Evolutionary conservation across 2,797 vertebrate genomes (phyloP).

Genomic region (Benthosema pterotum): DNA sequence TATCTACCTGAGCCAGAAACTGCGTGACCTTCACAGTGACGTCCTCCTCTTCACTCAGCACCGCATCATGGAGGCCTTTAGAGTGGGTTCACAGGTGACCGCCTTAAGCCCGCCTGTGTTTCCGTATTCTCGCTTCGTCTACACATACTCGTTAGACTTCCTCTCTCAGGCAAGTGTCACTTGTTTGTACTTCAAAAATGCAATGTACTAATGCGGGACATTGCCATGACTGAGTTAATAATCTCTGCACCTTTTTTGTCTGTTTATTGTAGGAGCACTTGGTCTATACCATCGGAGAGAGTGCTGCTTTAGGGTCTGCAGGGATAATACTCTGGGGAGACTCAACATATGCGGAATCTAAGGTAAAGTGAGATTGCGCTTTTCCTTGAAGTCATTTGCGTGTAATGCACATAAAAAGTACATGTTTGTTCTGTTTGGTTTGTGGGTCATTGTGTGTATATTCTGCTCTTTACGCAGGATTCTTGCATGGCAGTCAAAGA

Average conservation of each 20-base stretch:
- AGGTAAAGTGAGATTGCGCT: slow-evolving; percentile 68
- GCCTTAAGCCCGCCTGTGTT: slow-evolving; percentile 70
- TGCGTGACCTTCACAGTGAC: slow-evolving; percentile 58
- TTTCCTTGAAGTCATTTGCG: neutral
- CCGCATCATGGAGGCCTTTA: slow-evolving; percentile 86
- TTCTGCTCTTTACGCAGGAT: slow-evolving; percentile 68
- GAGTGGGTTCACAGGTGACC: slow-evolving; percentile 56
- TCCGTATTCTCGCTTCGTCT: slow-evolving; percentile 88
- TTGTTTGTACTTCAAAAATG: neutral
- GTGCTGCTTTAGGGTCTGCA: slow-evolving; percentile 84
- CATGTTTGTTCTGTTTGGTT: neutral
- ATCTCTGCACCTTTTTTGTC: neutral
- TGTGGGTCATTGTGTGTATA: neutral
- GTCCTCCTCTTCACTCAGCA: slow-evolving; percentile 76
- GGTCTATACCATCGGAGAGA: slow-evolving; percentile 89
- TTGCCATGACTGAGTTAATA: neutral
- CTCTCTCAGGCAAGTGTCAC: slow-evolving; percentile 81
- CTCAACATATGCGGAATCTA: slow-evolving; percentile 68
- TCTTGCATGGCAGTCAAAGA: slow-evolving; percentile 82
- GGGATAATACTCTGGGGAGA: slow-evolving; percentile 90
- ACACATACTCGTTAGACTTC: slow-evolving; percentile 80
- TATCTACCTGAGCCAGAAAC: slow-evolving; percentile 83
- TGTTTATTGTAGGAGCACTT: slow-evolving; percentile 82
- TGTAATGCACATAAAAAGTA: neutral
- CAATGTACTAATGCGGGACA: neutral